These are phyloP conservation scores for Smittia sp. DNA, from an alignment of 2,888 invertebrate genomes.

Conservation along the genomic window DNA sequence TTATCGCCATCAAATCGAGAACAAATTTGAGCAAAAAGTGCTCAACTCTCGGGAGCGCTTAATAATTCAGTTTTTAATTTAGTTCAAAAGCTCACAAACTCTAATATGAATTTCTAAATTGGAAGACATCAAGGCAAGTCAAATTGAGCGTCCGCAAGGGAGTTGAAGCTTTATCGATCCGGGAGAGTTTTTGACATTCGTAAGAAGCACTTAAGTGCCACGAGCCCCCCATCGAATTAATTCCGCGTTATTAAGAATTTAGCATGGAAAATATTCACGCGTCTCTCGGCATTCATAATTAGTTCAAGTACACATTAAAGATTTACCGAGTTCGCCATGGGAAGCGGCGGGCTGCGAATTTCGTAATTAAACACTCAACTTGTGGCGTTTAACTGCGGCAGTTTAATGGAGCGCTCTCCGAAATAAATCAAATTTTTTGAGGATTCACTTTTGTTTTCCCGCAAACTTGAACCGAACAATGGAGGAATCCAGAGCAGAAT, in stretches of 20 bases:
- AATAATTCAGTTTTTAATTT: slow-evolving; percentile 41
- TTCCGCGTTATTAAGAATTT: not conserved
- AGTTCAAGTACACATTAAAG: slow-evolving; percentile 29
- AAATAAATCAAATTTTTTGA: not conserved
- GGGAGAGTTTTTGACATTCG: not conserved
- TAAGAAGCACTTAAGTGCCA: not conserved
- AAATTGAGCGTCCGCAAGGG: not conserved
- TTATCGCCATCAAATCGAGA: not conserved
- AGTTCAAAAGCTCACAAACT: not conserved
- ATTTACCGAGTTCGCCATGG: not conserved
- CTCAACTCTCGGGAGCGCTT: not conserved
- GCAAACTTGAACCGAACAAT: not conserved
- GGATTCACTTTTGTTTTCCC: not conserved
- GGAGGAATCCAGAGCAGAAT: not conserved
- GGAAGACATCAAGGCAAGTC: not conserved
- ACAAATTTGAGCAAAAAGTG: not conserved
- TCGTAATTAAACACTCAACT: not conserved
- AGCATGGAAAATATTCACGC: not conserved
- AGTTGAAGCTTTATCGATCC: not conserved
- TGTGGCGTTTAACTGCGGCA: not conserved
- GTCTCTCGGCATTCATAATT: slow-evolving; percentile 12
- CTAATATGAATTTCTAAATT: not conserved
- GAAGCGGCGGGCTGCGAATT: not conserved
- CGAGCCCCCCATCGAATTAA: not conserved
- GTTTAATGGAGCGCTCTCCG: not conserved